Evolutionary conservation across 92 coral and sea anemone genomes (phyloP), one percentile per base, ranked within the genome.

Genomic region (Parazoanthus swiftii): DNA sequence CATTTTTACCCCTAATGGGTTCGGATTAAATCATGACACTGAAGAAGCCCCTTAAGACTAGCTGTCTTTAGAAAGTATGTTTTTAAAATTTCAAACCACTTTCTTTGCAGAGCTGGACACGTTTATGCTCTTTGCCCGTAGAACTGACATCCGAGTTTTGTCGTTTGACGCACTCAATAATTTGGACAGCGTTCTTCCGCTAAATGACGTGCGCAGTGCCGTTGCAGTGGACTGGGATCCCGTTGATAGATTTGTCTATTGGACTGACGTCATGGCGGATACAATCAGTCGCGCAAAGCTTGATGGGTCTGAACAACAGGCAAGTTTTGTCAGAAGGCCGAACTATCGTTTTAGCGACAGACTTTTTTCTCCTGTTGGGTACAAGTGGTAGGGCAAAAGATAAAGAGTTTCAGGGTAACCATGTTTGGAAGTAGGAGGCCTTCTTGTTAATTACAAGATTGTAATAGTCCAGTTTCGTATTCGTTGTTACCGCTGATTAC

Each of bases 161-260:
- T 90, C 92, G 5, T 77, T 90, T 46, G 92, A 90, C 67, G 87
- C 90, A 59, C 77, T 70, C 23, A 89, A 74, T 54, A 85, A 87
- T 77, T 86, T 86, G 58, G 88, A 86, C 89, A 86, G 80, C 74
- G 90, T 88, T 33, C 74, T 90, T 4, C 92, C 92, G 14, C 73
- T 90, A 35, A 89, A 71, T 37, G 81, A 87, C 71, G 86, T 90
- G 46, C 79, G 67, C 37, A 89, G 81, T 72, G 92, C 89, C 36
- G 77, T 90, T 81, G 92, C 89, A 43, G 82, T 90, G 25, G 92
- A 90, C 21, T 90, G 59, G 80, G 92, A 90, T 70, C 90, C 90
- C 0, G 88, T 90, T 35, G 92, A 82, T n/a, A 76, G 80, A 35
- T 90, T 87, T 87, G 89, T 90, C 18, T 90, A 90, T 43, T 90